Evolutionary conservation across 2,888 invertebrate genomes (phyloP).

Genomic region (Seladonia tumulorum): DNA sequence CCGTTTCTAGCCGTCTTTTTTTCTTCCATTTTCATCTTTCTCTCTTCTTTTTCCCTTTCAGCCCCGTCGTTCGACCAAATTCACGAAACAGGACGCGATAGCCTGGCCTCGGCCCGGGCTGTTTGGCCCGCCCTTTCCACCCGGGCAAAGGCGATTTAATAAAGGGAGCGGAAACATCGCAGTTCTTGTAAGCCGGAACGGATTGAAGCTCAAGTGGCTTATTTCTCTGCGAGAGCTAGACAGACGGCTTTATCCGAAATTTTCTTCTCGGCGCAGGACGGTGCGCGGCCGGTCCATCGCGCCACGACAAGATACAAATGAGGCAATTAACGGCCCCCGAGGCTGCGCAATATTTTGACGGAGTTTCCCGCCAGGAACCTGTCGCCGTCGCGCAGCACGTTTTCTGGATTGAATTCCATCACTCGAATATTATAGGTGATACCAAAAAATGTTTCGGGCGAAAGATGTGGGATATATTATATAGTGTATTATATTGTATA

Average conservation of each 20-base stretch:
- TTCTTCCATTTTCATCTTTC: neutral
- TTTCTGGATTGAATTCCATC: too few relatives aligned
- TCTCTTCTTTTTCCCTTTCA: neutral
- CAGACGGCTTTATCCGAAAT: constrained; percentile 42
- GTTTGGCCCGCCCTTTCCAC: constrained; percentile 32
- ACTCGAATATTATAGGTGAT: neutral
- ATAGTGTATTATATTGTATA: too few relatives aligned
- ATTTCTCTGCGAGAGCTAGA: constrained; percentile 40
- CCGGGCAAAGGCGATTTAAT: constrained; percentile 53
- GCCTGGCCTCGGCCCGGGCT: constrained; percentile 34
- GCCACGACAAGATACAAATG: constrained; percentile 29
- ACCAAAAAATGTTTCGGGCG: too few relatives aligned
- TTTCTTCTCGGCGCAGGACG: constrained; percentile 17
- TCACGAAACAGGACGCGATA: constrained; percentile 60
- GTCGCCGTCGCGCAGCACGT: neutral
- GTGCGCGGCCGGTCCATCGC: neutral
- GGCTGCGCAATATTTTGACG: constrained; percentile 23
- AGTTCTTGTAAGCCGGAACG: constrained; percentile 55
- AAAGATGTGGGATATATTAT: too few relatives aligned
- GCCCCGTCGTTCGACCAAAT: constrained; percentile 23
- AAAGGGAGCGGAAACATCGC: constrained; percentile 53
- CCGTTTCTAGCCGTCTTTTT: neutral
- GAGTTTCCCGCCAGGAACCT: neutral
- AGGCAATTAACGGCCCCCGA: constrained; percentile 29
- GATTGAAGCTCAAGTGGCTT: constrained; percentile 58